Evolutionary conservation across 2,113 vertebrate species (phyloP).

Genomic region (Cairina moschata): DNA sequence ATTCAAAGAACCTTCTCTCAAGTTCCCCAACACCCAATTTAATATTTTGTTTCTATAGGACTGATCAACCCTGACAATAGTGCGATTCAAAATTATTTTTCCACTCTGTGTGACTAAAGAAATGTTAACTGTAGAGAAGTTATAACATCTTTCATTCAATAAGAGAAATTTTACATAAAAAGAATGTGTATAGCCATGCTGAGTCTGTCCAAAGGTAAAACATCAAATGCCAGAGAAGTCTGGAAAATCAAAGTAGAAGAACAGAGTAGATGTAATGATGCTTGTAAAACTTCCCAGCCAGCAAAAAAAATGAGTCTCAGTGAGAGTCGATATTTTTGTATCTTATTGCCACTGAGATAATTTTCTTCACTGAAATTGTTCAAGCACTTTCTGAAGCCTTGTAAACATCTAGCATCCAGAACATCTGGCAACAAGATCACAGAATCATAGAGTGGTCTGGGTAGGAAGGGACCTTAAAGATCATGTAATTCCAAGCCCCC

Average conservation of each 20-base stretch:
- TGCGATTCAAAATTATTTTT: not conserved
- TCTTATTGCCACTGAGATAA: not conserved
- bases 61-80: not conserved
- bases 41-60: not conserved
- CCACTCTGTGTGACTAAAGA: not conserved
- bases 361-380: not conserved
- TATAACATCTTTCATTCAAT: not conserved
- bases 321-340: not conserved
- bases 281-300: not conserved
- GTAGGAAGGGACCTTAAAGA: no score
- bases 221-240: not conserved
- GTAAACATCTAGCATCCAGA: fast-evolving
- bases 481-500: no score
- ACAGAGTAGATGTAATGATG: not conserved
- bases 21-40: not conserved
- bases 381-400: not conserved
- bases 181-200: not conserved
- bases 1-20: not conserved
- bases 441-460: no score
- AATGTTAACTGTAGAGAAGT: not conserved
- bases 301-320: not conserved
- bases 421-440: not conserved
- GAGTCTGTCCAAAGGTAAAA: not conserved
- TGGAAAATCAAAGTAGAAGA: not conserved
- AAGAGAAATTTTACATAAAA: not conserved